A percentile compares a stretch with the other conserved stretches of the same genome.
Conservation (phyloP, 1,140 invertebrate genomes). For the Drosophila parabipectinata region DNA sequence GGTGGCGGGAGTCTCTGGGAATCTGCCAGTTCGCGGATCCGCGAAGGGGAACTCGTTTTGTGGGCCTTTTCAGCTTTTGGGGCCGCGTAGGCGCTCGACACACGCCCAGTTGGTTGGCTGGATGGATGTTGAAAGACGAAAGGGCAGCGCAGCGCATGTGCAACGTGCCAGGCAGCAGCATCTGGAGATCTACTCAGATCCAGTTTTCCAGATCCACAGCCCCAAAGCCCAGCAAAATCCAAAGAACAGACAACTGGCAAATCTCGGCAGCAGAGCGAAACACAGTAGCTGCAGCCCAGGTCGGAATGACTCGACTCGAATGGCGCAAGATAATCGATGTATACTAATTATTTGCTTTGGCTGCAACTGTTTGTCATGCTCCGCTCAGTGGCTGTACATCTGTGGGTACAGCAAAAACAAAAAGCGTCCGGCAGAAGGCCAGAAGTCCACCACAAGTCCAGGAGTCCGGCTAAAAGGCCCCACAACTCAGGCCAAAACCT, state of each 20-base stretch:
- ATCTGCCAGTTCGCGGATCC: constrained; percentile 9
- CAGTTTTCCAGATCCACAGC: constrained; percentile 46
- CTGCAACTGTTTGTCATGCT: constrained; percentile 82
- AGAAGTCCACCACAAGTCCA: neutral
- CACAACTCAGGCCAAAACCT: neutral
- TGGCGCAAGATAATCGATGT: constrained; percentile 79
- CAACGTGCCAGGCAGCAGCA: constrained; percentile 60
- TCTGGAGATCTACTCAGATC: constrained; percentile 65
- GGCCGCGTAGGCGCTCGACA: constrained; percentile 70
- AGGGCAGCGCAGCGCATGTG: constrained; percentile 55
- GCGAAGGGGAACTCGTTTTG: constrained; percentile 72
- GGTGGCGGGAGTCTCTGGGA: constrained; percentile 34
- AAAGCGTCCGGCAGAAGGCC: constrained; percentile 41
- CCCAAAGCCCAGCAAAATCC: neutral
- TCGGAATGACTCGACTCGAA: constrained; percentile 7
- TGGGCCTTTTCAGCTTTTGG: constrained; percentile 51
- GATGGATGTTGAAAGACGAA: constrained; percentile 9
- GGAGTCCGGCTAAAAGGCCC: neutral
- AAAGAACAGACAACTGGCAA: neutral
- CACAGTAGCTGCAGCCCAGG: constrained; percentile 66
- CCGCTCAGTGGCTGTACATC: constrained; percentile 50
- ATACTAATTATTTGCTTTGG: constrained; percentile 82
- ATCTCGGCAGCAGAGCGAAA: constrained; percentile 8
- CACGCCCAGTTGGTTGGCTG: constrained; percentile 39
- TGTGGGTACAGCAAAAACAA: constrained; percentile 76